Percentiles rank a stretch among this genome's conserved stretches.
phyloP scores from a whole-genome alignment of 2,888 invertebrate species.

The Syritta pipiens region DNA sequence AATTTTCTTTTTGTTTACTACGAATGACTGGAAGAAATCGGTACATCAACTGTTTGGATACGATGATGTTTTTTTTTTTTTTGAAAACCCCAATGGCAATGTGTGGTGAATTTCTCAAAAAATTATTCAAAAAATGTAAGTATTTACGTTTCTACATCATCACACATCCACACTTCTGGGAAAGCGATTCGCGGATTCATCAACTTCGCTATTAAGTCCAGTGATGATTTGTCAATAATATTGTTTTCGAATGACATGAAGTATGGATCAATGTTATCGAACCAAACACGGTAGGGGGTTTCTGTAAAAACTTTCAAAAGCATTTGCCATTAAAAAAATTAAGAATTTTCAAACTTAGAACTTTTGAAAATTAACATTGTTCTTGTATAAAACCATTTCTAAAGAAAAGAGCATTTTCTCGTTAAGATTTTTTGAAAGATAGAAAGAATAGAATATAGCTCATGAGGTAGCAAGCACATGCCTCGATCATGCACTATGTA shows the following conservation, averaged over 20 bases:
- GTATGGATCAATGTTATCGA: background rate
- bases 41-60: no score
- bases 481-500: no score
- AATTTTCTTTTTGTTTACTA: no score
- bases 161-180: conserved; percentile 24
- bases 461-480: no score
- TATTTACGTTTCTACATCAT: conserved; percentile 21
- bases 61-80: background rate
- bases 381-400: no score
- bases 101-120: background rate
- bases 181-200: background rate
- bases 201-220: no score
- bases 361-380: no score
- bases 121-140: background rate
- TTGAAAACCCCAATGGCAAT: background rate
- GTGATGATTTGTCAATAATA: background rate
- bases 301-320: conserved; percentile 16
- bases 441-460: no score
- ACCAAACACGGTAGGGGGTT: conserved; percentile 8
- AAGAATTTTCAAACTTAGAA: no score
- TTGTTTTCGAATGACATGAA: conserved; percentile 3
- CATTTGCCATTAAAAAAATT: background rate
- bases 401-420: no score
- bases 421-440: no score
- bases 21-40: no score